Evolutionary conservation across 2,888 invertebrate species (phyloP).

Genomic region (Hofmannophila pseudospretella): DNA sequence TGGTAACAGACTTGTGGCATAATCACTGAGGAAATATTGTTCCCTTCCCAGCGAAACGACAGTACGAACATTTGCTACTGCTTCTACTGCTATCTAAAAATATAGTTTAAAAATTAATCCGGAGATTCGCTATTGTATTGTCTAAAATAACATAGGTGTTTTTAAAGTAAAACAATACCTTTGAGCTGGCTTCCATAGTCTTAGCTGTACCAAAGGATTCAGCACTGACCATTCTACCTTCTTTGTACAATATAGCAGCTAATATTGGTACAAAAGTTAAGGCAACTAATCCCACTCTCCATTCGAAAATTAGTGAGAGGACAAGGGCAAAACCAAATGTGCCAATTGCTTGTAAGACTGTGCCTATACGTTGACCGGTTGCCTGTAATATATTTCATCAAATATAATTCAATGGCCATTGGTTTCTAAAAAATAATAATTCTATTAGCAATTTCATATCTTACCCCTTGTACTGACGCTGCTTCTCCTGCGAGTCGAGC

Average conservation of each 20-base stretch:
- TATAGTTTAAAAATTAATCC: not conserved
- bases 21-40: slow-evolving; percentile 80
- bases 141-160: no score
- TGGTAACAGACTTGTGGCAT: slow-evolving; percentile 78
- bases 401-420: no score
- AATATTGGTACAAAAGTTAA: slow-evolving; percentile 85
- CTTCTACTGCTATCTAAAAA: slow-evolving; percentile 84
- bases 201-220: slow-evolving; percentile 82
- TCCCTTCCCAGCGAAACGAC: slow-evolving; percentile 86
- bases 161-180: no score
- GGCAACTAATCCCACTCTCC: slow-evolving; percentile 85
- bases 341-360: slow-evolving; percentile 84
- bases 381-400: no score
- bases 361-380: slow-evolving; percentile 88
- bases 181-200: slow-evolving; percentile 84
- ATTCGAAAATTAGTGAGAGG: slow-evolving; percentile 84
- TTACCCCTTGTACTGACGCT: slow-evolving; percentile 87
- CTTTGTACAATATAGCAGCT: slow-evolving; percentile 80
- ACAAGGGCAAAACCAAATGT: slow-evolving; percentile 82
- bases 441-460: no score
- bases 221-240: slow-evolving; percentile 81
- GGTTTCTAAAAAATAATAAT: no score
- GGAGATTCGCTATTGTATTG: no score
- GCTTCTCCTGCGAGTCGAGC: slow-evolving; percentile 87
- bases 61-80: slow-evolving; percentile 86